A percentile compares a stretch with the other conserved stretches of the same genome.
phyloP scores from a whole-genome alignment of 2,113 vertebrate species.

The Calyptommatus sinebrachiatus region DNA sequence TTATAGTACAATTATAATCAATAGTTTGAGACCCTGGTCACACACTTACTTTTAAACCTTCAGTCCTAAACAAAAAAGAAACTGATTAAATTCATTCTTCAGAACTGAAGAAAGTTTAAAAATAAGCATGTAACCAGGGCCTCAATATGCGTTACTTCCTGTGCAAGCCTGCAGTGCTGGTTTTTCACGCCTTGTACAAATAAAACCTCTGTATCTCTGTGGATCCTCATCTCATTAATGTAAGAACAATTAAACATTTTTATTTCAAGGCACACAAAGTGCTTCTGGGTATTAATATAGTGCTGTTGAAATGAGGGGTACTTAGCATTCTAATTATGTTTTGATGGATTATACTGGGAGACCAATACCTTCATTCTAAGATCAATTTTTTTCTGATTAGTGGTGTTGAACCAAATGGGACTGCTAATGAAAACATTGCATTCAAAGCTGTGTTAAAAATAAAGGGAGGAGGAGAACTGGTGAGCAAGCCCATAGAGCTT shows the following conservation, averaged over 20 bases:
- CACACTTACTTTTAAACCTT: too few species aligned
- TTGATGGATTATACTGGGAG: conserved; percentile 52
- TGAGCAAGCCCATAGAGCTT: conserved; percentile 18
- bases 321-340: conserved; percentile 42
- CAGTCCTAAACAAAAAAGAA: too few species aligned
- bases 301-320: conserved; percentile 33
- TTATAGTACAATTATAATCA: too few species aligned
- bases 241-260: conserved; percentile 43
- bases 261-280: conserved; percentile 18
- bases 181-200: conserved; percentile 3
- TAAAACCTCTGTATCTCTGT: not conserved
- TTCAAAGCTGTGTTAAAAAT: conserved; percentile 3
- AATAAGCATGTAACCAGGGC: not conserved
- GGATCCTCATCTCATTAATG: conserved; percentile 28
- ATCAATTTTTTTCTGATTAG: conserved; percentile 34
- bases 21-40: too few species aligned
- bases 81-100: too few species aligned
- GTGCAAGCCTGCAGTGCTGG: conserved; percentile 1
- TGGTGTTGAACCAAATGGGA: conserved; percentile 38
- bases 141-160: not conserved
- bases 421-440: conserved; percentile 50
- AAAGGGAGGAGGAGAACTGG: not conserved
- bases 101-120: too few species aligned
- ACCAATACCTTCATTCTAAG: conserved; percentile 51
- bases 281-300: conserved; percentile 18